Conservation (phyloP, 1,140 invertebrate species). For the Brachionus rubens region DNA sequence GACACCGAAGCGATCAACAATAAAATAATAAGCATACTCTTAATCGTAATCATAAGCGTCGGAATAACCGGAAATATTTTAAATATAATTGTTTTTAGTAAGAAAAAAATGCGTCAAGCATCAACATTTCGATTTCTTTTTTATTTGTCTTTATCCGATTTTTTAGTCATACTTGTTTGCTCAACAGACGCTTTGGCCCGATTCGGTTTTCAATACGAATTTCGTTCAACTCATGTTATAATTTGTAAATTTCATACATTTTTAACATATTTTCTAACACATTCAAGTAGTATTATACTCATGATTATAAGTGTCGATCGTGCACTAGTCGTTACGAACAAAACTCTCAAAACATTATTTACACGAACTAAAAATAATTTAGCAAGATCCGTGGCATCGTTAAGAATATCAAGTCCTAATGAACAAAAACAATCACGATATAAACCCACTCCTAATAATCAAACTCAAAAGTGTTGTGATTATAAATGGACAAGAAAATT, state of each 20-base stretch:
- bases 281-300: conserved; percentile 20
- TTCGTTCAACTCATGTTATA: conserved; percentile 1
- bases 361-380: no score
- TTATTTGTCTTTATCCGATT: conserved; percentile 25
- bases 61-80: conserved; percentile 23
- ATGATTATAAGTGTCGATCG: conserved; percentile 29
- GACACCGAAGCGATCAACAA: background rate
- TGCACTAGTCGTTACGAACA: conserved; percentile 16
- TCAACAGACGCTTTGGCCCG: background rate
- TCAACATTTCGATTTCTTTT: conserved; percentile 40
- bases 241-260: conserved; percentile 40
- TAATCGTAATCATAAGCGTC: background rate
- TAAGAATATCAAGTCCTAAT: background rate
- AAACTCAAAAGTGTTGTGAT: no score
- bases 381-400: no score
- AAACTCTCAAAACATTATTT: no score
- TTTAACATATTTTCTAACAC: conserved; percentile 42
- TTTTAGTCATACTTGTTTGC: conserved; percentile 14
- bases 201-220: conserved; percentile 15
- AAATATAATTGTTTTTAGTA: conserved; percentile 24
- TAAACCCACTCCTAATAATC: no score
- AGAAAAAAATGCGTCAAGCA: conserved; percentile 3
- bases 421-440: no score
- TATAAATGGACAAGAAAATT: no score
- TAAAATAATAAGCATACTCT: background rate